Evolutionary conservation across 2,888 invertebrate genomes (phyloP).

Genomic region (Orchestes rusci): DNA sequence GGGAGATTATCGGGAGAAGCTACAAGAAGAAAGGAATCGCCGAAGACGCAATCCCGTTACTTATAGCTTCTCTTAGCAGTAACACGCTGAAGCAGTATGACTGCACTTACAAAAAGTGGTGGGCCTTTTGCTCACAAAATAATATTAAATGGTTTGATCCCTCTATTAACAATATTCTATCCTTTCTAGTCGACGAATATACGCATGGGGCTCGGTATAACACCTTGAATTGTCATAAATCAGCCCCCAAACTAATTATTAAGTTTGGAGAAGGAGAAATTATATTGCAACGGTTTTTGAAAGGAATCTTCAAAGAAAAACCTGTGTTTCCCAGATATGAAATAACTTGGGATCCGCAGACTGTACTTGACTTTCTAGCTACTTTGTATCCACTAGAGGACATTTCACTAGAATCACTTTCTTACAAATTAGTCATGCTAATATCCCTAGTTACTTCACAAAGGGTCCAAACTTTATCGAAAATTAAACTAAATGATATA

Average conservation of each 20-base stretch:
- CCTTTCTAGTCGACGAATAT: constrained; percentile 1
- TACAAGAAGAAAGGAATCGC: background rate
- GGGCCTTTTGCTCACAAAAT: constrained; percentile 20
- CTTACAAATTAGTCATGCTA: background rate
- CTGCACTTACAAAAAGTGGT: constrained; percentile 25
- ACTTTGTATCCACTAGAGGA: background rate
- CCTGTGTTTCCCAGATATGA: constrained; percentile 2
- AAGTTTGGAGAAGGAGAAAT: background rate
- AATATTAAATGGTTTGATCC: background rate
- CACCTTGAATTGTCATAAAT: constrained; percentile 7
- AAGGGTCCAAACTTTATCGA: background rate
- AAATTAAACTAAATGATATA: background rate
- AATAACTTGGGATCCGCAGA: constrained; percentile 2
- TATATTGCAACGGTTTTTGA: constrained; percentile 1
- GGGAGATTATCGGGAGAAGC: constrained; percentile 14
- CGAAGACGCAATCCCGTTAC: background rate
- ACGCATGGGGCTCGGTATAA: constrained; percentile 2
- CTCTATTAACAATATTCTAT: constrained; percentile 4
- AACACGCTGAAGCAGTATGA: constrained; percentile 23
- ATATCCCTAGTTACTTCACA: background rate
- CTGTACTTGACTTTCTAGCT: constrained; percentile 2
- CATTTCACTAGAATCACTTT: background rate
- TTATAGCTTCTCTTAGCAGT: background rate
- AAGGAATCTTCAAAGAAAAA: constrained; percentile 6
- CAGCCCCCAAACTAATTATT: constrained; percentile 8